Evolutionary conservation across 2,113 vertebrate species (phyloP).

Genomic region (Grammomys dolichurus): DNA sequence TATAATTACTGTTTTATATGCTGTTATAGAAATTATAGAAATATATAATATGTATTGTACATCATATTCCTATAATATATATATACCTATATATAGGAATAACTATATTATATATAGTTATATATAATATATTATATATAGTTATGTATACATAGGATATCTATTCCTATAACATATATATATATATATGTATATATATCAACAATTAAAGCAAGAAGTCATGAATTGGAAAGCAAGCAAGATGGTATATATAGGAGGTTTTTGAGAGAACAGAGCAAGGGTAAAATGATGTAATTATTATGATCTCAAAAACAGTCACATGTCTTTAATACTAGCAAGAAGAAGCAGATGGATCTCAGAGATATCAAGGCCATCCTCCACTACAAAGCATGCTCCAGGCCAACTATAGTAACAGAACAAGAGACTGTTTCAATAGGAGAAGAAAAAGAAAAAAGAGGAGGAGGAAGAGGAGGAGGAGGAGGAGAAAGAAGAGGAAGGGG

Average conservation of each 20-base stretch:
- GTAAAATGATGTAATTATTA: not conserved
- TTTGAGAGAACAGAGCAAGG: not conserved
- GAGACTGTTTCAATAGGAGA: not conserved
- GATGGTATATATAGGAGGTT: not conserved
- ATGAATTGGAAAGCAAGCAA: not conserved
- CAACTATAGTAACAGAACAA: not conserved
- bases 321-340: not conserved
- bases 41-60: no score
- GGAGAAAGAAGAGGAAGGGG: accelerated
- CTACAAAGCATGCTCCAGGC: not conserved
- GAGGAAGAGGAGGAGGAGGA: not conserved
- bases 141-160: no score
- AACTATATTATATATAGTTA: no score
- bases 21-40: no score
- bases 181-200: not conserved
- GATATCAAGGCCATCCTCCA: not conserved
- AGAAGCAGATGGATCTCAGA: not conserved
- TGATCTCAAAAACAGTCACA: not conserved
- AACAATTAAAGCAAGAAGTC: not conserved
- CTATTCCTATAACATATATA: not conserved
- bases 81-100: not conserved
- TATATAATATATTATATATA: no score
- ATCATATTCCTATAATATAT: not conserved
- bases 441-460: not conserved
- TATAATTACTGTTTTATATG: no score